Base-by-base conservation (phyloP, 1,140 invertebrate species). In the Melanaphis sacchari region DNA sequence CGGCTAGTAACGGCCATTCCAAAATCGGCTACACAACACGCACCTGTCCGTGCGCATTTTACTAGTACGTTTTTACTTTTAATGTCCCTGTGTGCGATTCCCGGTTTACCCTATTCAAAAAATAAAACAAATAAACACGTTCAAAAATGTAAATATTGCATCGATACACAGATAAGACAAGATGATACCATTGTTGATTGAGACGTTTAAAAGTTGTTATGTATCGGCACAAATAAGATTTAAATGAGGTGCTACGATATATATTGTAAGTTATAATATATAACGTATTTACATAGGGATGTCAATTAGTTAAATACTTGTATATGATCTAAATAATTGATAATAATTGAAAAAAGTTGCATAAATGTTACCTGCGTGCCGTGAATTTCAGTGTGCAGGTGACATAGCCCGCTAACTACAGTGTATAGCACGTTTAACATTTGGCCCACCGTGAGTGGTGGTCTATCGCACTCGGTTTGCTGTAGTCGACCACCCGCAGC, bases 61-160 rank as follows among this genome's bases (percentile, higher is more conserved):
- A 99, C 98, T 82, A 99, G 96, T 94, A 99, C 98, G 95, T 99
- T 99, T 95, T 99, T 99, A 1, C 97, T 98, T 95, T 99, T 99
- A 9, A 99, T 97, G 95, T 99, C 99, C 9, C 99, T 96, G 95
- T 99, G 99, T 1, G 98, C 98, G 95, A 99, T 99, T 18, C 97
- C 98, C 26, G 98, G 98, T 95, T 98, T 99, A 85, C 97, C 97
- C 96, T 94, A 54, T 31, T 87, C 1, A 59, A n/a, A 87, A 49
- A 89, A 43, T 7, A 89, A 7, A 81, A 41, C 4, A 54, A 40
- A 49, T 31, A 31, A 49, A 46, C 9, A 43, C 4, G 1, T 91
- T 49, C 18, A 84, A 21, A 91, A 41, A 66, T 66, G n/a, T 2
- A 66, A 66, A 76, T n/a, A 76, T 76, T 21, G 36, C 31, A 76